Percentiles rank a stretch among this genome's conserved stretches.
Conservation (phyloP, 2,113 vertebrate species). For the Leptobrachium ailaonicum region DNA sequence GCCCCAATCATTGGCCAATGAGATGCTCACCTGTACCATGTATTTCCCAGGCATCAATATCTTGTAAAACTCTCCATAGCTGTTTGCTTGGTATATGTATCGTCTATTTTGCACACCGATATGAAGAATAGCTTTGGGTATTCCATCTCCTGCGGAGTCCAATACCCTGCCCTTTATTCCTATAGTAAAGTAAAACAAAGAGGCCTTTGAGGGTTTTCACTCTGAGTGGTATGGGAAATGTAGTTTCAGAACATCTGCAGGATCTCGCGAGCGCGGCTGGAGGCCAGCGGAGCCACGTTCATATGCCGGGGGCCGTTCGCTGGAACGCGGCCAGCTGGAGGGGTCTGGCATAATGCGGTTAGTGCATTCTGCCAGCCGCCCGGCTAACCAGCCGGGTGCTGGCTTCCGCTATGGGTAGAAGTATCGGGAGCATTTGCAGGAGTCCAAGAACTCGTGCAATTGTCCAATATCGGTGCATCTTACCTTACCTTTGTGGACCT, state of each 20-base stretch:
- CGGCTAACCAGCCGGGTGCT: too few relatives aligned
- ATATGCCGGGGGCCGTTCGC: too few relatives aligned
- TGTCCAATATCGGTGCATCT: too few relatives aligned
- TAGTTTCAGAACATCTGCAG: not conserved
- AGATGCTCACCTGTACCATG: conserved; percentile 2
- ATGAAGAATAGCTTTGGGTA: not conserved
- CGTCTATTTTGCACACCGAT: not conserved
- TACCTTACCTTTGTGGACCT: conserved; percentile 88
- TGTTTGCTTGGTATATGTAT: conserved; percentile 24
- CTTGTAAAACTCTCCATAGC: conserved; percentile 26
- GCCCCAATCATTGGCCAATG: too few relatives aligned
- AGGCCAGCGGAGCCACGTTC: too few relatives aligned
- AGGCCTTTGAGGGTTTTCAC: not conserved
- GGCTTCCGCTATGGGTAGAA: too few relatives aligned
- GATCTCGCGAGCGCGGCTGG: too few relatives aligned
- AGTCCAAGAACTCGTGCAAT: too few relatives aligned
- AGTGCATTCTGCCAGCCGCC: too few relatives aligned
- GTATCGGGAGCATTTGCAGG: too few relatives aligned
- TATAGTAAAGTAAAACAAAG: not conserved
- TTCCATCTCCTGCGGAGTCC: not conserved
- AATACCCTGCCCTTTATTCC: conserved; percentile 35
- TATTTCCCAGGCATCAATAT: conserved; percentile 31
- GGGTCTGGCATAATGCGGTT: too few relatives aligned
- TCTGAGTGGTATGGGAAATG: not conserved
- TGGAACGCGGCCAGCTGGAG: too few relatives aligned